phyloP scores from a whole-genome alignment of 2,113 vertebrate genomes.

The Eulemur rufifrons region DNA sequence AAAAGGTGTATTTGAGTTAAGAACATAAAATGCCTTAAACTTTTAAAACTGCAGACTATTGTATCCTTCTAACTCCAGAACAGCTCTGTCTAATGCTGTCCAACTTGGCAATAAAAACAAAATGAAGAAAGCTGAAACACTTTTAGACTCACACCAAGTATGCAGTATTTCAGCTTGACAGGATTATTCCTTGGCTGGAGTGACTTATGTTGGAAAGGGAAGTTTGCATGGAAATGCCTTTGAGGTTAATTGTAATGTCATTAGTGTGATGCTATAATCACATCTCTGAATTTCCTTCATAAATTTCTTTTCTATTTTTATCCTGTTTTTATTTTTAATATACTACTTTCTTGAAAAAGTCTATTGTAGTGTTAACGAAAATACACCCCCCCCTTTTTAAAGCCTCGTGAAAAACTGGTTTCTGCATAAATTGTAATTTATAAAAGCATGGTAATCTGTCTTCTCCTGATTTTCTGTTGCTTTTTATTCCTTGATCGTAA shows the following conservation, averaged over 20 bases:
- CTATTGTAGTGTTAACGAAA: constrained; percentile 48
- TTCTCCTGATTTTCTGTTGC: not conserved
- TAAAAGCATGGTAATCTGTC: not conserved
- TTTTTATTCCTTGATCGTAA: constrained; percentile 6
- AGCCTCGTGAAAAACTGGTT: constrained; percentile 38
- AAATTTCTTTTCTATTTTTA: constrained; percentile 78
- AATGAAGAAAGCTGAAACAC: constrained; percentile 73
- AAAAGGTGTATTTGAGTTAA: constrained; percentile 54
- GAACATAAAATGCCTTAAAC: constrained; percentile 40
- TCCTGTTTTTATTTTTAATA: constrained; percentile 74
- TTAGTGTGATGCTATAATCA: constrained; percentile 78
- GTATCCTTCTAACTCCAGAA: constrained; percentile 69
- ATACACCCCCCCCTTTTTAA: not conserved
- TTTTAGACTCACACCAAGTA: constrained; percentile 71
- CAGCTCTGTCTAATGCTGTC: constrained; percentile 67
- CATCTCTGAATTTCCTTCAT: constrained; percentile 76
- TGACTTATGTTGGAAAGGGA: constrained; percentile 76
- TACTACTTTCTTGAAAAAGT: constrained; percentile 63
- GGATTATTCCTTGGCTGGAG: constrained; percentile 72
- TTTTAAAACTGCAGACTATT: constrained; percentile 68
- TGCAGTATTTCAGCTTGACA: constrained; percentile 78
- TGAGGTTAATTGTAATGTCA: constrained; percentile 80
- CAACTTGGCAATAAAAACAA: constrained; percentile 79
- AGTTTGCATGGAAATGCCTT: constrained; percentile 78
- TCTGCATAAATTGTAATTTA: constrained; percentile 37